Percentiles rank a stretch among this genome's conserved stretches.
These are phyloP conservation scores for Pseudoatta argentina DNA, from an alignment of 1,140 invertebrate species.

Conservation along the genomic window DNA sequence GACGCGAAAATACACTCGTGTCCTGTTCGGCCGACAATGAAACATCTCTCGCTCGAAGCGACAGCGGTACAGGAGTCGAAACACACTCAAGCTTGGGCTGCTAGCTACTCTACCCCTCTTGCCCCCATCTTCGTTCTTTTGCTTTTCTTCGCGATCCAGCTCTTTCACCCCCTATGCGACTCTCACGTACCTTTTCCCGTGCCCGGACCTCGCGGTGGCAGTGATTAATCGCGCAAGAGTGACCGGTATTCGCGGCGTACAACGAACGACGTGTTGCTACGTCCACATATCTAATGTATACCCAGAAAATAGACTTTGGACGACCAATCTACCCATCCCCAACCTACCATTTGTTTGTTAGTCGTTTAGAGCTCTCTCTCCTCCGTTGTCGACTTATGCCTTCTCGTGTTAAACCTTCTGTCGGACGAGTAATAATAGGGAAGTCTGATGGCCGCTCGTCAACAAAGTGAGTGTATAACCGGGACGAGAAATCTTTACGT, in stretches of 20 bases:
- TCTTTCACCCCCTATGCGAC: constrained; percentile 24
- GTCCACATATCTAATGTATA: constrained; percentile 65
- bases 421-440: constrained; percentile 23
- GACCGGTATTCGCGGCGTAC: constrained; percentile 71
- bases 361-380: constrained; percentile 23
- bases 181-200: constrained; percentile 66
- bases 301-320: constrained; percentile 64
- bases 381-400: not conserved
- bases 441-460: constrained; percentile 14
- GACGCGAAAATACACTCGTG: constrained; percentile 74
- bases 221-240: constrained; percentile 77
- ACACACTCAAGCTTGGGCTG: constrained; percentile 69
- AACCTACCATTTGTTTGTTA: constrained; percentile 6
- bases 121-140: constrained; percentile 20
- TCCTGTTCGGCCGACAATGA: constrained; percentile 74
- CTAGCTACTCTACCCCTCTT: not conserved
- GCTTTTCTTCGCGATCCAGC: constrained; percentile 31
- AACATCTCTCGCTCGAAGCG: constrained; percentile 76
- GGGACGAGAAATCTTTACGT: not conserved
- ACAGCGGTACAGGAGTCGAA: constrained; percentile 75
- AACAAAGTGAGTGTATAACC: constrained; percentile 14
- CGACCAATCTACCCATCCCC: constrained; percentile 52
- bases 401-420: constrained; percentile 20
- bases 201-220: constrained; percentile 64
- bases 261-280: constrained; percentile 75